Evolutionary conservation across 2,888 invertebrate species (phyloP).

Genomic region (Meteorus colon): DNA sequence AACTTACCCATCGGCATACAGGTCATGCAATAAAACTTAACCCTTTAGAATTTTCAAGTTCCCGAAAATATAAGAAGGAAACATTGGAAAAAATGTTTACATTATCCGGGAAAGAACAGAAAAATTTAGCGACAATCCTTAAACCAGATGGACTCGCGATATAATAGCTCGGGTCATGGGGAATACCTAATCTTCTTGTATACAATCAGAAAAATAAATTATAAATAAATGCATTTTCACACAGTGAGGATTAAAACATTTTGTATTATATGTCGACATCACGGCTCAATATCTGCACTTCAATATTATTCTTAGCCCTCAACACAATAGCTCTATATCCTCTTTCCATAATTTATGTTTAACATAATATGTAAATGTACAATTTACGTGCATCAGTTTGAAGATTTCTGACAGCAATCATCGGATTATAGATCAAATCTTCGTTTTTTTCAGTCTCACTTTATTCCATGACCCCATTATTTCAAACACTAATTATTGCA

Average conservation of each 20-base stretch:
- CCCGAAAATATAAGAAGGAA: background rate
- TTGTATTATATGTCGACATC: background rate
- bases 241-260: background rate
- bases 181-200: background rate
- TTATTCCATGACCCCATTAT: background rate
- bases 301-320: background rate
- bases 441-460: background rate
- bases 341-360: background rate
- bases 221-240: background rate
- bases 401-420: background rate
- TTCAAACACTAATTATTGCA: background rate
- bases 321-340: background rate
- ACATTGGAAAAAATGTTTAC: background rate
- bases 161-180: background rate
- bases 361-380: too few relatives aligned
- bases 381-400: background rate
- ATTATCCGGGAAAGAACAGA: background rate
- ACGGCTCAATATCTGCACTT: background rate
- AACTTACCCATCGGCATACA: background rate
- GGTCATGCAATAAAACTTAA: conserved; percentile 2
- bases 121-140: background rate
- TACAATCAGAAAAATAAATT: background rate
- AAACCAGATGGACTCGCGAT: too few relatives aligned
- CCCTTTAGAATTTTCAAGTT: background rate
- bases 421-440: background rate